Evolutionary conservation across 2,888 invertebrate genomes (phyloP).

Genomic region (Tiphia femorata): DNA sequence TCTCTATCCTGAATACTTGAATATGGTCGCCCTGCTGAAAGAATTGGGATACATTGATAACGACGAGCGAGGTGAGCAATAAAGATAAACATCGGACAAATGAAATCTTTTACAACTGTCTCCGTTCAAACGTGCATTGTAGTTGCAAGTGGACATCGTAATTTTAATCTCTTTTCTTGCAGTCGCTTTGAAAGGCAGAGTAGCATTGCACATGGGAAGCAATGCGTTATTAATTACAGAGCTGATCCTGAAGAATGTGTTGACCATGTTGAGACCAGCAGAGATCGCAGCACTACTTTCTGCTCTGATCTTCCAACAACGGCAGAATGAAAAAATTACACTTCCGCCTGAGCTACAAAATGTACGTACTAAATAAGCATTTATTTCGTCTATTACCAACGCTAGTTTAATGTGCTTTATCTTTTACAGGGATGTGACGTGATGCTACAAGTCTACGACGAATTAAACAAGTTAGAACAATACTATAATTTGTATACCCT

Average conservation of each 20-base stretch:
- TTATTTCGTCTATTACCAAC: neutral
- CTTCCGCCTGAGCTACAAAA: slow-evolving; percentile 24
- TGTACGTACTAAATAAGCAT: slow-evolving; percentile 22
- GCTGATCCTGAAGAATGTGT: slow-evolving; percentile 89
- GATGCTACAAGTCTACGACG: slow-evolving; percentile 78
- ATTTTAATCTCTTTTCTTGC: slow-evolving; percentile 42
- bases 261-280: slow-evolving; percentile 86
- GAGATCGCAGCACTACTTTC: slow-evolving; percentile 96
- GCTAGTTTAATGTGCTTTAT: slow-evolving; percentile 24
- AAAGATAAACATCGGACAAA: neutral
- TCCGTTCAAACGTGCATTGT: neutral
- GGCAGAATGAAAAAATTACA: slow-evolving; percentile 53
- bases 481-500: slow-evolving; percentile 71
- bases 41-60: slow-evolving; percentile 83
- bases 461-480: slow-evolving; percentile 78
- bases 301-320: slow-evolving; percentile 92
- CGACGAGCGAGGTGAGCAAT: slow-evolving; percentile 74
- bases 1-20: slow-evolving; percentile 91
- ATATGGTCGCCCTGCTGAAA: slow-evolving; percentile 81
- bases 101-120: neutral
- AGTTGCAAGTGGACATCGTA: neutral
- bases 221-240: slow-evolving; percentile 95
- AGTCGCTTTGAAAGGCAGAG: slow-evolving; percentile 86
- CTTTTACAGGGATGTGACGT: slow-evolving; percentile 76
- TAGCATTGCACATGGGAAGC: slow-evolving; percentile 88